A percentile compares a stretch with the other conserved stretches of the same genome.
phyloP scores from a whole-genome alignment of 2,888 invertebrate species.

The Mesoligia furuncula region DNA sequence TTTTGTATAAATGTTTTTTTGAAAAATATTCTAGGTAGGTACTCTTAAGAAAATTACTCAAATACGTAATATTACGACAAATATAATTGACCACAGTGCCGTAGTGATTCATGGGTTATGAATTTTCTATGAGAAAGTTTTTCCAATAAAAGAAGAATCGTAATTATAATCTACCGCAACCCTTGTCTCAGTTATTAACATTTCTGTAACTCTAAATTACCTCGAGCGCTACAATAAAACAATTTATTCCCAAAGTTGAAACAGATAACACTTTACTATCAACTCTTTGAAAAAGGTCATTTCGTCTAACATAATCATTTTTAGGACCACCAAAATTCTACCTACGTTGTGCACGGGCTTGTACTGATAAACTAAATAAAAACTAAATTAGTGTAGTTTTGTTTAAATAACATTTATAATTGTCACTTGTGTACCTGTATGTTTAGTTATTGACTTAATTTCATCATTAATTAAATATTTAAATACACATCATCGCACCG shows the following conservation, averaged over 20 bases:
- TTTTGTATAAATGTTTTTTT: neutral
- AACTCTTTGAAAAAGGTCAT: constrained; percentile 54
- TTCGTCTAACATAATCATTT: constrained; percentile 66
- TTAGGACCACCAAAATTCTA: constrained; percentile 50
- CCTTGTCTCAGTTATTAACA: constrained; percentile 57
- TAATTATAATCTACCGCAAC: constrained; percentile 57
- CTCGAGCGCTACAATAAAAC: constrained; percentile 62
- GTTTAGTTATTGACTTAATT: constrained; percentile 52
- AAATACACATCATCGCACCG: constrained; percentile 41
- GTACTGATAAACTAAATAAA: constrained; percentile 24
- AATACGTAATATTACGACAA: neutral
- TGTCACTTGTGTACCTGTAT: constrained; percentile 48
- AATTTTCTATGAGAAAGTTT: constrained; percentile 12
- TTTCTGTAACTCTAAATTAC: constrained; percentile 53
- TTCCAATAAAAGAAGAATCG: constrained; percentile 31
- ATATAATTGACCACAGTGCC: too few species aligned
- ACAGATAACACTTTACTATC: constrained; percentile 67
- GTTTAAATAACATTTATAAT: constrained; percentile 11
- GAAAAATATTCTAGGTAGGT: too few species aligned
- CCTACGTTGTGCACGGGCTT: constrained; percentile 35
- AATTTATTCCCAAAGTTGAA: constrained; percentile 68
- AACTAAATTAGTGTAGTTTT: constrained; percentile 29
- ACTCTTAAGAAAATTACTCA: neutral
- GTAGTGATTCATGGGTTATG: neutral
- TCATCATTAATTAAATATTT: constrained; percentile 24